These are phyloP conservation scores for Euzetes globulus DNA, from an alignment of 2,888 invertebrate genomes.

Conservation along the genomic window DNA sequence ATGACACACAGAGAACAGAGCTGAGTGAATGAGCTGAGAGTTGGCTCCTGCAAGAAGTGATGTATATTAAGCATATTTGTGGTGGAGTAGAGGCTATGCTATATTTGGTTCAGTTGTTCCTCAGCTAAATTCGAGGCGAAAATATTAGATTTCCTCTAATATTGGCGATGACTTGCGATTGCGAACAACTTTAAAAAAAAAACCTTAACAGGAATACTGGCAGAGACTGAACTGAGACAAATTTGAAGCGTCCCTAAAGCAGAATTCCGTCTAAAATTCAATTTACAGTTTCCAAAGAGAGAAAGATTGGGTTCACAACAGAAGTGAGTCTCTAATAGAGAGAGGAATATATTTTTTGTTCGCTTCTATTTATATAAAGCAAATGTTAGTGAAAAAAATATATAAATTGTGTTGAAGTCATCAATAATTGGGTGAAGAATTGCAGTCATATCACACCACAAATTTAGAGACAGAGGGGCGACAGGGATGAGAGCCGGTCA, in stretches of 20 bases:
- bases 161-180: neutral
- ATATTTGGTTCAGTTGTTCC: constrained; percentile 17
- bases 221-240: neutral
- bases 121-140: neutral
- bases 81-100: neutral
- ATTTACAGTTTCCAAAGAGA: constrained; percentile 14
- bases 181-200: neutral
- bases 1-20: neutral
- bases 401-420: constrained; percentile 18
- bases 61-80: constrained; percentile 2
- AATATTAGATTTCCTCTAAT: constrained; percentile 25
- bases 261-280: constrained; percentile 21
- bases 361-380: constrained; percentile 10
- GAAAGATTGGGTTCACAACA: neutral
- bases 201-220: neutral
- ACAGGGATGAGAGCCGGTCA: constrained; percentile 10
- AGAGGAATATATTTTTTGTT: constrained; percentile 3
- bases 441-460: constrained; percentile 16
- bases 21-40: constrained; percentile 2
- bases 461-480: neutral
- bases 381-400: neutral
- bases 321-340: neutral
- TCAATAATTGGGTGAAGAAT: constrained; percentile 26
- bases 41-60: neutral
- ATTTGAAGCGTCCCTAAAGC: constrained; percentile 16